Evolutionary conservation across 2,113 vertebrate species (phyloP).

Genomic region (Pontoporia blainvillei): DNA sequence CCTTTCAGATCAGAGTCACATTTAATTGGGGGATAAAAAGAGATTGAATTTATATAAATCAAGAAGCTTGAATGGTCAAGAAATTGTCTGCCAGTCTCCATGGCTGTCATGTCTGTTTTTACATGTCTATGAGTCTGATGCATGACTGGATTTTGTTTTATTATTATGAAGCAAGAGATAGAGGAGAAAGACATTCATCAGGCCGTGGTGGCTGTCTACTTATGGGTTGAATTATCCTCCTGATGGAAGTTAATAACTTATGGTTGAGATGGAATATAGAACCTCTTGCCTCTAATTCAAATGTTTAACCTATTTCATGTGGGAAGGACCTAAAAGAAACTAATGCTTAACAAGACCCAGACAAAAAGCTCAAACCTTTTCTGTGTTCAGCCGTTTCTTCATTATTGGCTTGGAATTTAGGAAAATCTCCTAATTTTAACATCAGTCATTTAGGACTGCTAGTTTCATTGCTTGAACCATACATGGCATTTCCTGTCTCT

Average conservation of each 20-base stretch:
- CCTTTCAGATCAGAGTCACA: background rate
- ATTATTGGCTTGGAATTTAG: background rate
- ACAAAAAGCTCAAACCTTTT: background rate
- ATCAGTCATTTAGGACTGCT: background rate
- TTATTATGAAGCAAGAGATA: conserved; percentile 11
- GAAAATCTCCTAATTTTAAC: background rate
- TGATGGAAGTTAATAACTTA: background rate
- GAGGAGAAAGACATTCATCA: background rate
- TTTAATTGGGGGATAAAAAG: background rate
- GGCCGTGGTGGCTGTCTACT: background rate
- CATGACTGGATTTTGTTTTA: background rate
- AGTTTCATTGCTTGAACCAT: background rate
- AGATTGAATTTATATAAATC: background rate
- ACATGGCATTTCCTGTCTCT: background rate
- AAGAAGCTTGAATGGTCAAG: background rate
- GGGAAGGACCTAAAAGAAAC: background rate
- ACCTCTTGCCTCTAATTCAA: conserved; percentile 6
- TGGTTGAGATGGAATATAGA: background rate
- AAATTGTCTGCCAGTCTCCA: background rate
- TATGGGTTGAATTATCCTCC: background rate
- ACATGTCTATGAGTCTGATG: background rate
- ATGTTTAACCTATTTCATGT: background rate
- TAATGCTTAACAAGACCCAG: background rate
- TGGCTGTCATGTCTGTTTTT: background rate
- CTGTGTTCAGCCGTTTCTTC: background rate